Base-by-base conservation (phyloP, 2,113 vertebrate genomes). In the Rana temporaria region DNA sequence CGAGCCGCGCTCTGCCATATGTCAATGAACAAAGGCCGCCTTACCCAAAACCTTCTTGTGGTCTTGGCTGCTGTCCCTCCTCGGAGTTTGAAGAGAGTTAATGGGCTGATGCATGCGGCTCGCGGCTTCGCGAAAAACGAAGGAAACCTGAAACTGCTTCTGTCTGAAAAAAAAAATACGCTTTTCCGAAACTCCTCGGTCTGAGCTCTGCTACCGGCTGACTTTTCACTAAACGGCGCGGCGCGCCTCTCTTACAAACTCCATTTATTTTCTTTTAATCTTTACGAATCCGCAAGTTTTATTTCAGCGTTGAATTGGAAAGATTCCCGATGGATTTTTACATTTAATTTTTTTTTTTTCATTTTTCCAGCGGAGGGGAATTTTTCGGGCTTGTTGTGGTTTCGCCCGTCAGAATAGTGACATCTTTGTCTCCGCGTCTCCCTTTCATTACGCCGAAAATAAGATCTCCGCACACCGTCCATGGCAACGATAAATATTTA, bases 21-120 rank as follows among this genome's bases (percentile, higher is more conserved):
- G 95, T 94, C 94, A 96, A 92, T 92, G 94, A 95, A 96, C 96
- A 96, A 96, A 96, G 92, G 90, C 87, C 87, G 87, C 87, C 34
- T 89, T 89, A 88, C 91, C 93, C 91, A 87, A 95, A 95, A 95
- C 92, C 91, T 93, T 94, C 93, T 94, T 96, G 96, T 95, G 96
- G 95, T 94, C 92, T 95, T 93, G 93, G 89, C 92, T 96, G 93
- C 97, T 96, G 95, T 95, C 96, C 97, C 95, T 96, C 95, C 96
- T 96, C 94, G 95, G 94, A 95, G 94, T 90, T 95, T 69, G 93
- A 95, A 96, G 95, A 94, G 93, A 93, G 91, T 93, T 95, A 96
- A 96, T 96, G 93, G 92, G 93, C 90, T 94, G 89, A 91, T 94
- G 93, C 91, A 90, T 95, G 93, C 92, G 95, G 94, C 95, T 96